Evolutionary conservation across 2,888 invertebrate genomes (phyloP).

Genomic region (Idaea dimidiata): DNA sequence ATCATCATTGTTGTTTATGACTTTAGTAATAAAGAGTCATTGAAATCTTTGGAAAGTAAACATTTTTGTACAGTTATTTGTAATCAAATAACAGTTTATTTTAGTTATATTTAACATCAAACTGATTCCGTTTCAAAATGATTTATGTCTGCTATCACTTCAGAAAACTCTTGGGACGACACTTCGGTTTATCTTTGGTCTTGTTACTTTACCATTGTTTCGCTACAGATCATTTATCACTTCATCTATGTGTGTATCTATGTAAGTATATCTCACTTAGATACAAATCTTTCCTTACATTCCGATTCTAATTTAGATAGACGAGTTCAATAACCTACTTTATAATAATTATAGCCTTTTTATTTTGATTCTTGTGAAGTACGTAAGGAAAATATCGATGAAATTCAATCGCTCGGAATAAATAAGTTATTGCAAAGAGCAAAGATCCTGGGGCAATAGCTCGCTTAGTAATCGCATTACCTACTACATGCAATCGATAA

Average conservation of each 20-base stretch:
- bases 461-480: constrained; percentile 64
- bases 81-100: constrained; percentile 17
- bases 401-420: constrained; percentile 26
- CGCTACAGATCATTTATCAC: constrained; percentile 39
- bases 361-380: not conserved
- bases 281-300: not conserved
- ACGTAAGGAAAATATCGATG: not conserved
- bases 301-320: not conserved
- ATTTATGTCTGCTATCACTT: constrained; percentile 39
- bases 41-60: not conserved
- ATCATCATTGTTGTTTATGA: not conserved
- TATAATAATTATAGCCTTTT: not conserved
- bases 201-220: constrained; percentile 39
- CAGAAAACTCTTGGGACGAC: constrained; percentile 39
- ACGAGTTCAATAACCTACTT: not conserved
- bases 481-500: constrained; percentile 55
- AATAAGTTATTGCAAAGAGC: constrained; percentile 33
- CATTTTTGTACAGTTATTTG: too few relatives aligned
- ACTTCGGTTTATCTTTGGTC: constrained; percentile 44
- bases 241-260: constrained; percentile 8
- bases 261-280: not conserved
- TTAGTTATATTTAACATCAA: constrained; percentile 13
- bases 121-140: constrained; percentile 29
- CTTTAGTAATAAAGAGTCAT: not conserved
- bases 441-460: constrained; percentile 49